Conservation (phyloP, 2,888 invertebrate genomes). For the Linyphia triangularis region DNA sequence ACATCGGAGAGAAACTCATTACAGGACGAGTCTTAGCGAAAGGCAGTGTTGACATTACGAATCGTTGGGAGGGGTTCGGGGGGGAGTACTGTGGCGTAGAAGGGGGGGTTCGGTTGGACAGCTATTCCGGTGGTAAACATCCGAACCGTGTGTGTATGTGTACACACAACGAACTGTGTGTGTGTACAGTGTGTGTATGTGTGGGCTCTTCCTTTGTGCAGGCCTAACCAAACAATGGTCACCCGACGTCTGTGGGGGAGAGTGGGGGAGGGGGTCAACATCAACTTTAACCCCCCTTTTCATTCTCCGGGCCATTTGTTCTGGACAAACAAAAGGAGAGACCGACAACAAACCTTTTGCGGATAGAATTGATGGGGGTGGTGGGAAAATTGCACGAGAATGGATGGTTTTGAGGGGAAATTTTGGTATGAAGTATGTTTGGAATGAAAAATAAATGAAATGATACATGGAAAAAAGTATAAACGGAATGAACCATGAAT, state of each 20-base stretch:
- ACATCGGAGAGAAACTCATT: slow-evolving; percentile 73
- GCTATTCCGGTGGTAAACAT: slow-evolving; percentile 74
- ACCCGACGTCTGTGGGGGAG: slow-evolving; percentile 67
- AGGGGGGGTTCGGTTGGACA: slow-evolving; percentile 66
- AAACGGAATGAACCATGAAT: too few species aligned
- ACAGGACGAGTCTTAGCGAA: slow-evolving; percentile 46
- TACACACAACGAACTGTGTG: slow-evolving; percentile 30
- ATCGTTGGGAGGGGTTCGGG: slow-evolving; percentile 57
- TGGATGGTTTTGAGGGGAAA: background rate
- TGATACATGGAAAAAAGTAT: too few species aligned
- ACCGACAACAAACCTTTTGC: slow-evolving; percentile 73
- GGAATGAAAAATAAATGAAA: background rate
- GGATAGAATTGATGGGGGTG: slow-evolving; percentile 54
- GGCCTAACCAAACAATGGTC: slow-evolving; percentile 74
- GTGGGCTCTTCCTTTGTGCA: slow-evolving; percentile 70
- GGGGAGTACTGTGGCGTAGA: background rate
- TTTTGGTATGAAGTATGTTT: too few species aligned
- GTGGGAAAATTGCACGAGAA: slow-evolving; percentile 47
- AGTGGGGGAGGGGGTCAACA: slow-evolving; percentile 38
- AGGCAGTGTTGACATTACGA: slow-evolving; percentile 68
- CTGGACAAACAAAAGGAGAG: slow-evolving; percentile 73
- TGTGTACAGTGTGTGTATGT: slow-evolving; percentile 54
- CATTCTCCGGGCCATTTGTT: slow-evolving; percentile 74
- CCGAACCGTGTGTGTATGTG: slow-evolving; percentile 59
- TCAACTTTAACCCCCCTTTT: slow-evolving; percentile 65